Conservation (phyloP, 37 sponge, comb jelly and placozoan genomes). For the Beroe forskalii region DNA sequence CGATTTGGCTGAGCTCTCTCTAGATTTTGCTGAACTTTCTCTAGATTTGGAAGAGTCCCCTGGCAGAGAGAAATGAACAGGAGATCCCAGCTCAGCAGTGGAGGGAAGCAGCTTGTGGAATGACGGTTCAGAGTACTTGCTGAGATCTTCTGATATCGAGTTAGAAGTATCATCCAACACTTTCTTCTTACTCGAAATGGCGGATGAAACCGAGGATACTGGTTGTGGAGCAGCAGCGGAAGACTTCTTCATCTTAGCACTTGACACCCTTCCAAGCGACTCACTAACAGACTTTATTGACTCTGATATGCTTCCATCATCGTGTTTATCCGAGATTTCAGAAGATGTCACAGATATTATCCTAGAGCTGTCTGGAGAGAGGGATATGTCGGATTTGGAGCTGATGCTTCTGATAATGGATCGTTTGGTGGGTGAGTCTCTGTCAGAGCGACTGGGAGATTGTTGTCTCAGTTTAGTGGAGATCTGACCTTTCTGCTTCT, state of each 20-base stretch:
- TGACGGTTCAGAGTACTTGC: constrained; percentile 12
- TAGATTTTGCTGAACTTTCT: not conserved
- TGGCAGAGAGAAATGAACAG: not conserved
- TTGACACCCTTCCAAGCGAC: not conserved
- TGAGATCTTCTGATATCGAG: constrained; percentile 43
- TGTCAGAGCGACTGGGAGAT: not conserved
- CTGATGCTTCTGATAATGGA: constrained; percentile 15
- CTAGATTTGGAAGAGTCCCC: not conserved
- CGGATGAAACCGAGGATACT: not conserved
- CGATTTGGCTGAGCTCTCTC: no score
- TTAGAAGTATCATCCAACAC: constrained; percentile 43
- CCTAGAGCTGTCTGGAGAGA: constrained; percentile 38
- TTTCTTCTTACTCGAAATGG: not conserved
- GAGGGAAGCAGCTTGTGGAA: constrained; percentile 2
- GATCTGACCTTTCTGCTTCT: constrained; percentile 51
- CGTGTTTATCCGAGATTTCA: not conserved
- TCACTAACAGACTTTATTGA: constrained; percentile 16
- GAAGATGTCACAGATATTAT: constrained; percentile 41
- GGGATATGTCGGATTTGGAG: not conserved
- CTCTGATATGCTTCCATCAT: not conserved
- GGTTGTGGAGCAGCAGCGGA: not conserved
- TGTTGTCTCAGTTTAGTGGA: constrained; percentile 42
- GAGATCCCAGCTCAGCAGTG: not conserved
- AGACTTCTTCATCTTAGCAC: not conserved
- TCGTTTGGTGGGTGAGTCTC: constrained; percentile 21